phyloP scores from a whole-genome alignment of 2,888 invertebrate species.

The Aspidapion aeneum region DNA sequence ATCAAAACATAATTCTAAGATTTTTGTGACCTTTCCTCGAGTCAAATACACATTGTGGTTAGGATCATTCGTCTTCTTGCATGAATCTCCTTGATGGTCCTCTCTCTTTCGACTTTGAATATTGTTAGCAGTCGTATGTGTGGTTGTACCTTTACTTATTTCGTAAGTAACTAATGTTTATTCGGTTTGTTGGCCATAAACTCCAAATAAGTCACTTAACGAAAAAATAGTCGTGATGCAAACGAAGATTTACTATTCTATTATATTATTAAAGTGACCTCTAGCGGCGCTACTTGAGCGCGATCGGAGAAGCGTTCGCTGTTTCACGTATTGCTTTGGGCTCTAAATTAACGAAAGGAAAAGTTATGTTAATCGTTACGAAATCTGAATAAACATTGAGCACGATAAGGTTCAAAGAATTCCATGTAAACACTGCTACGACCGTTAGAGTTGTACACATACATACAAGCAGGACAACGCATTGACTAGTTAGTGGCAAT shows the following conservation, averaged over 20 bases:
- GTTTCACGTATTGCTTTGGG: background rate
- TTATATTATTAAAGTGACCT: background rate
- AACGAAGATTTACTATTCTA: conserved; percentile 2
- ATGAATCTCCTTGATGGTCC: conserved; percentile 43
- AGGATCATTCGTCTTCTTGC: conserved; percentile 42
- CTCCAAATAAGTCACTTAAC: conserved; percentile 33
- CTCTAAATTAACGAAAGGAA: background rate
- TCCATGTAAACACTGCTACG: background rate
- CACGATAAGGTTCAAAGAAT: background rate
- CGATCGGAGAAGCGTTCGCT: background rate
- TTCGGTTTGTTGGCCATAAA: conserved; percentile 36
- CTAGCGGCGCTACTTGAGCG: background rate
- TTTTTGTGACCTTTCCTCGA: conserved; percentile 43
- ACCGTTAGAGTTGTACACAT: background rate
- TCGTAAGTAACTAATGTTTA: conserved; percentile 41
- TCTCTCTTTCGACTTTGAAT: conserved; percentile 44
- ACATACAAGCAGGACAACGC: no score
- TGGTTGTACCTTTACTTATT: conserved; percentile 34
- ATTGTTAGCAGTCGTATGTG: no score
- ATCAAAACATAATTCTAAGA: conserved; percentile 41
- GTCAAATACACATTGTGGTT: conserved; percentile 36
- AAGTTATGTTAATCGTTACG: background rate
- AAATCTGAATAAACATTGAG: background rate
- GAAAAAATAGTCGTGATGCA: conserved; percentile 26
- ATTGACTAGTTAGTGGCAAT: no score